A percentile compares a stretch with the other conserved stretches of the same genome.
Conservation (phyloP, 2,888 invertebrate species). For the Andrena fulva region DNA sequence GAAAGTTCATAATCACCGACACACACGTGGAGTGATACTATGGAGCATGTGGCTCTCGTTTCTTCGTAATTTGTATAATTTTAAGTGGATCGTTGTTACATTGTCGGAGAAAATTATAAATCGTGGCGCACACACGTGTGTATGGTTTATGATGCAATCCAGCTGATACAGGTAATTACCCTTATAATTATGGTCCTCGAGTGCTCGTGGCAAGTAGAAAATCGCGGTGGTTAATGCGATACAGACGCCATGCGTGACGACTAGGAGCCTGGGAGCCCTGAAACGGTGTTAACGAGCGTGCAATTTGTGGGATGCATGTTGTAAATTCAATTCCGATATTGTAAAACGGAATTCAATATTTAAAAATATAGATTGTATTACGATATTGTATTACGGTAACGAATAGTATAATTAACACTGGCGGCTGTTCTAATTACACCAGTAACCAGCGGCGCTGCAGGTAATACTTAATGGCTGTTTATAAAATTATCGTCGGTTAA, state of each 20-base stretch:
- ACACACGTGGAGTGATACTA: no score
- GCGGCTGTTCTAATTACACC: no score
- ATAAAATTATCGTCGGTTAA: no score
- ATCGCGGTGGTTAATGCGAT: conserved; percentile 34
- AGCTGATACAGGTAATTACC: conserved; percentile 3
- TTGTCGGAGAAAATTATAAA: background rate
- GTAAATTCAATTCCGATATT: conserved; percentile 25
- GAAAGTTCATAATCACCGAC: no score
- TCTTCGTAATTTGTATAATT: background rate
- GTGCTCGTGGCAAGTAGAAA: conserved; percentile 1
- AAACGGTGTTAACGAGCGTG: background rate
- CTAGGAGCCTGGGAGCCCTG: conserved; percentile 18
- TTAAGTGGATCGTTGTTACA: background rate
- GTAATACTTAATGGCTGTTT: no score
- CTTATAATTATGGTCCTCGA: conserved; percentile 12
- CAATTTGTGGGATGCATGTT: conserved; percentile 9
- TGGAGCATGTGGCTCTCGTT: no score
- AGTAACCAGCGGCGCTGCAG: no score
- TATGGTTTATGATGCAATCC: background rate
- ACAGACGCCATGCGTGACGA: conserved; percentile 30
- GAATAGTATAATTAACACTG: no score
- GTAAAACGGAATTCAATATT: background rate
- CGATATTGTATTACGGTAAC: no score
- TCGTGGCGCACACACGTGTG: no score
- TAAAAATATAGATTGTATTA: no score